A percentile compares a stretch with the other conserved stretches of the same genome.
phyloP scores from a whole-genome alignment of 2,797 vertebrate species.

The Tinamus major region DNA sequence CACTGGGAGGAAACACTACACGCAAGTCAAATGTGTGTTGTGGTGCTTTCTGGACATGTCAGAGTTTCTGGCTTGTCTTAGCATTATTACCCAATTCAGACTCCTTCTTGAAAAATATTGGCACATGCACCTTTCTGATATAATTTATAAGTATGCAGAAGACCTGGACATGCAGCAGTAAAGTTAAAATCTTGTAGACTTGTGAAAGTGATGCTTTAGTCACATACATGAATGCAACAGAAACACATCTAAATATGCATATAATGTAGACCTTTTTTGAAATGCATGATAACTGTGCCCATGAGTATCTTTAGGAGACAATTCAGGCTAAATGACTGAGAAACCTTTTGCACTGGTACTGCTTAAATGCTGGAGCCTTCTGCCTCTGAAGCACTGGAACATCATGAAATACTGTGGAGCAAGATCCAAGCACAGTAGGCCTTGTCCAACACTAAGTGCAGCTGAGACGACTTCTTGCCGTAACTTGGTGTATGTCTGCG shows the following conservation, averaged over 20 bases:
- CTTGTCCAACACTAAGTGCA: not conserved
- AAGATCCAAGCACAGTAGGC: constrained; percentile 45
- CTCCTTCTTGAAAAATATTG: constrained; percentile 29
- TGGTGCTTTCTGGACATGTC: not conserved
- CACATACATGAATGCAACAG: not conserved
- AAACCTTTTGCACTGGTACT: constrained; percentile 38
- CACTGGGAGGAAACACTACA: not conserved
- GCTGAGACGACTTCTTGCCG: not conserved
- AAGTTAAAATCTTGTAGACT: not conserved
- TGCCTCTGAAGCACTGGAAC: not conserved
- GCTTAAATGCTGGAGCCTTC: not conserved
- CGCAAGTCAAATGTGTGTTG: rapidly evolving
- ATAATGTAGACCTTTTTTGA: not conserved
- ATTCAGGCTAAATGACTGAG: not conserved
- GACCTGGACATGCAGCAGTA: not conserved
- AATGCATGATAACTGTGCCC: not conserved
- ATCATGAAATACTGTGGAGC: not conserved
- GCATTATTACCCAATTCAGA: not conserved
- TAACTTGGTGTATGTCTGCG: not conserved
- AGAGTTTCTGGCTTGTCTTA: not conserved
- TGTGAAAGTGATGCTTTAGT: not conserved
- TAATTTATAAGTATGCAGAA: not conserved
- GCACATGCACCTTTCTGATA: not conserved
- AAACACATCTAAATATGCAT: not conserved
- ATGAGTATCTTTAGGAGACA: not conserved